Evolutionary conservation across 1,140 invertebrate species (phyloP), one percentile per base, ranked within the genome.

Genomic region (Tetraneura akinire): DNA sequence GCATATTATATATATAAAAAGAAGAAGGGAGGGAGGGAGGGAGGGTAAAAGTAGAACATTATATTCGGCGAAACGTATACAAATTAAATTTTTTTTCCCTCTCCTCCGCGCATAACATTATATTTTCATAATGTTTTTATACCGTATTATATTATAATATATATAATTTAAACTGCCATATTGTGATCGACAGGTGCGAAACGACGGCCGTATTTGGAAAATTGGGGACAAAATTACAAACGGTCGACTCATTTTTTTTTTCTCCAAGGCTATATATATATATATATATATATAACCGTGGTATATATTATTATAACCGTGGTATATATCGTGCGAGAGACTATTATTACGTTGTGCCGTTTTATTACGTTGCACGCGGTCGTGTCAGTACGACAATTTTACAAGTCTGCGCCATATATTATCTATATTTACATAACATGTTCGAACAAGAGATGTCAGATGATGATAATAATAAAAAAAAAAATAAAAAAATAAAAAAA

Each of bases 391-490:
- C 73, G 53, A 78, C 73, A 78, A 78, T 78, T 78, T 78, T 78
- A 78, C 73, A 62, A 78, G 73, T 78, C 73, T 78, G 29, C 55
- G 73, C 55, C 55, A 16, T 78, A 78, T 78, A 78, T 78, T 78
- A 60, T 78, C 73, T 45, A 78, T 78, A 78, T 78, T 78, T 78
- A 60, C 73, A 78, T 78, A 78, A 78, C 73, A 78, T 78, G 73
- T 78, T 78, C 55, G 73, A 57, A 78, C 73, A 78, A 78, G 55
- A 78, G 73, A 78, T 78, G 73, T 78, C 73, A 45, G 32, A 78
- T 60, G 73, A 78, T 60, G 73, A 78, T 60, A 78, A 60, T 78
- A 78, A n/a, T n/a, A n/a, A n/a, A 76, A 76, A 76, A 73, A 70
- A 51, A 47, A 51, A 11, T 16, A 53, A 53, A 73, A 18, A 21